These are phyloP conservation scores for Brotula barbata DNA, from an alignment of 2,797 vertebrate genomes.

Conservation along the genomic window DNA sequence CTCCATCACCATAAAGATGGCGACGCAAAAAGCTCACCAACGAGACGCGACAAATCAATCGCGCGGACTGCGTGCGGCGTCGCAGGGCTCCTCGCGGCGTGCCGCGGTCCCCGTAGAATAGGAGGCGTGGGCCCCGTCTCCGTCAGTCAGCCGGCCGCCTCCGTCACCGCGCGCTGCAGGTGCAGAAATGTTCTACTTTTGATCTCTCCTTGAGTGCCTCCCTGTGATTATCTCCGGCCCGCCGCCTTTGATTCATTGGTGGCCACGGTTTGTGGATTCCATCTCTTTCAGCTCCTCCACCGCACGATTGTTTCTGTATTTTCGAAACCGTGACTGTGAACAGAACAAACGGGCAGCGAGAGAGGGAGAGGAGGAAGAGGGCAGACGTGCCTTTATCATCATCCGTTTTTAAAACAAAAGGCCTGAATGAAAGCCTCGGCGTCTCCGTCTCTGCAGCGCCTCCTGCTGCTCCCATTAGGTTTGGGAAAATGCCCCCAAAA, in stretches of 20 bases:
- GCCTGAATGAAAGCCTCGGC: too few relatives aligned
- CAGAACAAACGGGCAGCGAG: conserved; percentile 28
- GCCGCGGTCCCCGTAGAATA: conserved; percentile 22
- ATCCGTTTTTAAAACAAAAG: too few relatives aligned
- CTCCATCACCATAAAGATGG: conserved; percentile 4
- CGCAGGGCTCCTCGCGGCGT: conserved; percentile 22
- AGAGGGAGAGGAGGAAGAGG: too few relatives aligned
- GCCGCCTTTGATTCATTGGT: conserved; percentile 73
- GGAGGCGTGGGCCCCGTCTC: conserved; percentile 29
- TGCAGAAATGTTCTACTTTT: conserved; percentile 76
- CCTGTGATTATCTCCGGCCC: conserved; percentile 61
- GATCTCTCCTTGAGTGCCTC: conserved; percentile 73
- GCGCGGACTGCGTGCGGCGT: conserved; percentile 7
- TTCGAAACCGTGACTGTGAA: conserved; percentile 27
- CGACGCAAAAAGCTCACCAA: conserved; percentile 18
- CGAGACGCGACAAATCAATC: conserved; percentile 26
- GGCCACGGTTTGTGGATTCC: conserved; percentile 40
- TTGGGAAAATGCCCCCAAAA: too few relatives aligned
- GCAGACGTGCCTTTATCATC: too few relatives aligned
- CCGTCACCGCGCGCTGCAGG: conserved; percentile 60
- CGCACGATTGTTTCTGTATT: conserved; percentile 34
- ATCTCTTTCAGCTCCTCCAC: conserved; percentile 45
- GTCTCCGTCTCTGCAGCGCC: too few relatives aligned
- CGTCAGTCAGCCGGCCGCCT: conserved; percentile 23
- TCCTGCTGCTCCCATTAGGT: too few relatives aligned